Evolutionary conservation across 2,797 vertebrate genomes (phyloP), one percentile per base, ranked within the genome.

Genomic region (Falco biarmicus): DNA sequence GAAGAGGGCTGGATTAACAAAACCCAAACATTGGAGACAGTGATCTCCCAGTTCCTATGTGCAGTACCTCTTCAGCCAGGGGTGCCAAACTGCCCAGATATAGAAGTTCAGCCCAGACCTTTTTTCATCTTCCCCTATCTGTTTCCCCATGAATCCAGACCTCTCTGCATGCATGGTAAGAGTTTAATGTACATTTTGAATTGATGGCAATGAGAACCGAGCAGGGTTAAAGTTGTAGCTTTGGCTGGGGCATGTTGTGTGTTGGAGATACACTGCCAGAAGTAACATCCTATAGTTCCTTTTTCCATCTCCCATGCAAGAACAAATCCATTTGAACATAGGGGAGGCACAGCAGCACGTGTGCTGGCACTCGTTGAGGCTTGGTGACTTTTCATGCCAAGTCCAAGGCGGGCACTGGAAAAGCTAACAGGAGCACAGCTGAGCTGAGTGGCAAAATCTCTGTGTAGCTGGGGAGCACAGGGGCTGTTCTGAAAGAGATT

Each of bases 271-370:
- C 3, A 1, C 34, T 74, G 43, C 5, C 26, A 85, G 43, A 54
- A 53, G 6, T 31, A 57, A 53, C 17, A 10, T 63, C 24, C 18
- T 53, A 21, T 63, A 56, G 43, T 17, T 89, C 34, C 39, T 69
- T 26, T 53, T 90, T 81, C 20, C 13, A 20, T 22, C 7, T 89
- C 13, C 28, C 31, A 10, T 15, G 12, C 4, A 59, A 66, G 8
- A 63, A 6, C 20, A 89, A 79, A 71, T 37, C 31, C 10, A 25
- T 56, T 18, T 71, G 34, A 68, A n/a, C 32, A n/a, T 1, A 68
- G 24, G 4, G 43, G 15, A 74, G 12, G 16, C 19, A 43, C 0
- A 0, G 34, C 18, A 64, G 57, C 7, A 31, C 4, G 1, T 70
- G 32, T 43, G 22, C 39, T 69, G 51, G 28, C 28, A 43, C 34